Percentiles rank a stretch among this genome's conserved stretches.
Evolutionary conservation across 2,797 vertebrate species (phyloP).

Genomic region (Rhinatrema bivittatum): DNA sequence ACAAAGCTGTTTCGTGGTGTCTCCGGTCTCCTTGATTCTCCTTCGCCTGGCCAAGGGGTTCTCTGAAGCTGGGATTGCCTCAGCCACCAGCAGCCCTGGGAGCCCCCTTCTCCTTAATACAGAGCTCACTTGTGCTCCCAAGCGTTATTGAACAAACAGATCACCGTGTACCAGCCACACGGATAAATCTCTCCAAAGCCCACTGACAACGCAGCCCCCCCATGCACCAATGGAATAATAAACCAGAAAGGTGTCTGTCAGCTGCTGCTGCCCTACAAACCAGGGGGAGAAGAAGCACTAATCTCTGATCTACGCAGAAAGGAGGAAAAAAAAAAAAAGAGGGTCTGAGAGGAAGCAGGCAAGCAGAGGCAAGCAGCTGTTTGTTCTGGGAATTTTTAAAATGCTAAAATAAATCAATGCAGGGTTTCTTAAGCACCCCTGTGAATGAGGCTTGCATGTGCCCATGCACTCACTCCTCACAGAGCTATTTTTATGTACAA

Average conservation of each 20-base stretch:
- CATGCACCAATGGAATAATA: slow-evolving; percentile 6
- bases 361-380: not conserved
- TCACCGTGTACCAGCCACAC: slow-evolving; percentile 8
- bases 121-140: slow-evolving; percentile 53
- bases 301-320: slow-evolving; percentile 8
- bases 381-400: not conserved
- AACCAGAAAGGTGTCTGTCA: slow-evolving; percentile 18
- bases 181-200: slow-evolving; percentile 5
- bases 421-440: not conserved
- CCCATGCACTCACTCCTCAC: too few relatives aligned
- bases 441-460: too few relatives aligned
- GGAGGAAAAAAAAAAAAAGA: slow-evolving; percentile 43
- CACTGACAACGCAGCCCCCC: slow-evolving; percentile 3
- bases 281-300: slow-evolving; percentile 8
- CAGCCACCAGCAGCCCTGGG: slow-evolving; percentile 1
- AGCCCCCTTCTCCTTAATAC: slow-evolving; percentile 33
- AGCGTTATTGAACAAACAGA: slow-evolving; percentile 37
- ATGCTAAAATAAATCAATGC: not conserved
- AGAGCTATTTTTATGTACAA: too few relatives aligned
- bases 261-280: slow-evolving; percentile 12
- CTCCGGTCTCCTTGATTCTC: slow-evolving; percentile 22
- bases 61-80: too few relatives aligned
- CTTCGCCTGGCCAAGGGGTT: slow-evolving; percentile 16
- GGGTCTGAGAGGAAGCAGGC: slow-evolving; percentile 40
- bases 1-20: slow-evolving; percentile 42